phyloP scores from a whole-genome alignment of 1,140 invertebrate genomes.

The Sarcophaga bullata region DNA sequence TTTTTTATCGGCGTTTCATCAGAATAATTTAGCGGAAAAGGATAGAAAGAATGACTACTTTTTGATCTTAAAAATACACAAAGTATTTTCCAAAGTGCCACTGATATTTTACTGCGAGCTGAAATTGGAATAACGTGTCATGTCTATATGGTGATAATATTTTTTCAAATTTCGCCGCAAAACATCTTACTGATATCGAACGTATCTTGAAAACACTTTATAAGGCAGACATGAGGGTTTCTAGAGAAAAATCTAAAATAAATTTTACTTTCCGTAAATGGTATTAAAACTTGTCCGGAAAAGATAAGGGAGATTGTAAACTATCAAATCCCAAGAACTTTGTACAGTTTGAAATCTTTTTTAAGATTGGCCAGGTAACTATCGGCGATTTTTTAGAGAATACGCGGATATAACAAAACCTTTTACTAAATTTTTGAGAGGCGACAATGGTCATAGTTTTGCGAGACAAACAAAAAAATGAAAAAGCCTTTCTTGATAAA shows the following conservation, averaged over 20 bases:
- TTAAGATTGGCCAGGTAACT: constrained; percentile 42
- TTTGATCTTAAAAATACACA: constrained; percentile 50
- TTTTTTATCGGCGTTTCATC: constrained; percentile 36
- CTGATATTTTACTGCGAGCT: constrained; percentile 40
- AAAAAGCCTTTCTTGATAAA: constrained; percentile 5
- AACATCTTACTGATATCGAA: neutral
- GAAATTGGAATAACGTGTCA: constrained; percentile 42
- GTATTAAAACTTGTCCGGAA: constrained; percentile 46
- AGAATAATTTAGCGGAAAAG: constrained; percentile 25
- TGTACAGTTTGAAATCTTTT: constrained; percentile 39
- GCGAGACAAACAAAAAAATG: constrained; percentile 31
- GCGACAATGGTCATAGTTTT: constrained; percentile 37
- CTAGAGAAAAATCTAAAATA: constrained; percentile 58
- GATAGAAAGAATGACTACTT: constrained; percentile 46
- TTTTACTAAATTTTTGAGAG: constrained; percentile 34
- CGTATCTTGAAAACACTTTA: constrained; percentile 11
- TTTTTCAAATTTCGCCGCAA: constrained; percentile 4
- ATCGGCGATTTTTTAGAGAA: constrained; percentile 45
- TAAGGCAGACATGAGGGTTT: constrained; percentile 22
- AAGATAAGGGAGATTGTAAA: constrained; percentile 49
- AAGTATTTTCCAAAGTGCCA: constrained; percentile 37
- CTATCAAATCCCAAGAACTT: constrained; percentile 39
- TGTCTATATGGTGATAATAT: constrained; percentile 41
- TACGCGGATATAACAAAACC: constrained; percentile 44
- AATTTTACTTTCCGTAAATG: constrained; percentile 39